Base-by-base conservation (phyloP, 2,797 vertebrate species). In the Enteromius trimaculatus region DNA sequence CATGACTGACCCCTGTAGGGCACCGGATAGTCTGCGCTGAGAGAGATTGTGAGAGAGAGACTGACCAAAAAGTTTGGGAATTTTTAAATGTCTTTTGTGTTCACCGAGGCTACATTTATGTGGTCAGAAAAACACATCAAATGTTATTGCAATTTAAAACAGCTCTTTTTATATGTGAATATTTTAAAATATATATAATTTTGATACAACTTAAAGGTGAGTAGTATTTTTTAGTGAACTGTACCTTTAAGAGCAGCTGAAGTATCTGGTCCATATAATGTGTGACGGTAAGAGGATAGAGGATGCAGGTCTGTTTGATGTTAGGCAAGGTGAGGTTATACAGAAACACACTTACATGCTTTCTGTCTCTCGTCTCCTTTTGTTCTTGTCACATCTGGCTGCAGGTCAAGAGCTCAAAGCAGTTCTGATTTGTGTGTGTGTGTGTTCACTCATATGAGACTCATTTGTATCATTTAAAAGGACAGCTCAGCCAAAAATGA, bases 301-400 rank as follows among this genome's bases (percentile, higher is more conserved):
- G 90, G 91, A 91, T 92, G 91, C 89, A 82, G 86, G 90, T 84
- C 87, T 88, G 91, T 93, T 93, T 93, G 92, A 93, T 92, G 91
- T 93, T 42, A 90, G 90, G 86, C 78, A 88, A 85, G 92, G 90
- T 94, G 91, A 94, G 91, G 93, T 93, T 92, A 94, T 39, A 58
- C 72, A 72, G 53, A 51, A 71, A 68, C 34, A 26, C 68, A 47
- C 65, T 34, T 7, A 51, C 49, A 53, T 34, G 69, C 47, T 51
- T 74, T 31, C 16, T 69, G 51, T 60, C 49, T 49, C 31, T 55
- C 47, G 51, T 78, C 75, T 44, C 55, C 31, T 77, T 16, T 37
- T 69, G 47, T 76, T 77, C 23, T 55, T 60, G 72, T 76, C 62
- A 64, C 58, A 64, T 37, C 60, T 64, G 44, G 26, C 44, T 70